phyloP scores from a whole-genome alignment of 2,888 invertebrate genomes.

The Rhyacophila evoluta region DNA sequence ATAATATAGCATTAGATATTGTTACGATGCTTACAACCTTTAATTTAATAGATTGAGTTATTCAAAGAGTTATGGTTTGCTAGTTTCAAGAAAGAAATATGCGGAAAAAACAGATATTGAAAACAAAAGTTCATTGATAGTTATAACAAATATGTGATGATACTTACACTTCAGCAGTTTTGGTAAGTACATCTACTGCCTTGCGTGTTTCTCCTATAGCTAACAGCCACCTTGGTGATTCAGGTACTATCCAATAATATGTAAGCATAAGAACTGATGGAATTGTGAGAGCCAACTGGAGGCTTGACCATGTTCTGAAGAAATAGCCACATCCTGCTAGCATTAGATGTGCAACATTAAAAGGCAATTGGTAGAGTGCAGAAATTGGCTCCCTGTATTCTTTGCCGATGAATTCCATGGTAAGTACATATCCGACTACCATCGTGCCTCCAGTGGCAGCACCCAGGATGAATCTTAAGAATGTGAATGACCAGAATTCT shows the following conservation, averaged over 20 bases:
- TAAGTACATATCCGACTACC: slow-evolving; percentile 73
- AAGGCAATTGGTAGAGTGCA: slow-evolving; percentile 78
- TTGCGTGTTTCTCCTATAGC: slow-evolving; percentile 76
- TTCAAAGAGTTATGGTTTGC: too few species aligned
- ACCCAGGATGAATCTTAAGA: slow-evolving; percentile 78
- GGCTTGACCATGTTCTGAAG: slow-evolving; percentile 75
- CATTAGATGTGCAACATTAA: slow-evolving; percentile 76
- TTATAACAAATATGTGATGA: too few species aligned
- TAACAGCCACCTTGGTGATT: slow-evolving; percentile 86
- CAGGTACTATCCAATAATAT: slow-evolving; percentile 81
- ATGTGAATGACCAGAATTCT: slow-evolving; percentile 72
- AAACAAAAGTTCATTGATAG: too few species aligned
- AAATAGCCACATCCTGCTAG: slow-evolving; percentile 75
- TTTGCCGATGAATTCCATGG: slow-evolving; percentile 77
- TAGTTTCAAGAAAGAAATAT: too few species aligned
- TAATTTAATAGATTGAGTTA: too few species aligned
- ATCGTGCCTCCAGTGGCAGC: slow-evolving; percentile 86
- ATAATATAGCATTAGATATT: too few species aligned
- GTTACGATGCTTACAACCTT: too few species aligned
- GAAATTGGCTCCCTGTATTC: slow-evolving; percentile 70
- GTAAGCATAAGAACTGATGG: slow-evolving; percentile 74
- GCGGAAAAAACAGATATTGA: too few species aligned
- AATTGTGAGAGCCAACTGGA: slow-evolving; percentile 76
- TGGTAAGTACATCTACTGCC: slow-evolving; percentile 75
- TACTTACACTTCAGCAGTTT: slow-evolving; percentile 71